Percentiles rank a stretch among this genome's conserved stretches.
Evolutionary conservation across 2,797 vertebrate genomes (phyloP).

Genomic region (Chanos chanos): DNA sequence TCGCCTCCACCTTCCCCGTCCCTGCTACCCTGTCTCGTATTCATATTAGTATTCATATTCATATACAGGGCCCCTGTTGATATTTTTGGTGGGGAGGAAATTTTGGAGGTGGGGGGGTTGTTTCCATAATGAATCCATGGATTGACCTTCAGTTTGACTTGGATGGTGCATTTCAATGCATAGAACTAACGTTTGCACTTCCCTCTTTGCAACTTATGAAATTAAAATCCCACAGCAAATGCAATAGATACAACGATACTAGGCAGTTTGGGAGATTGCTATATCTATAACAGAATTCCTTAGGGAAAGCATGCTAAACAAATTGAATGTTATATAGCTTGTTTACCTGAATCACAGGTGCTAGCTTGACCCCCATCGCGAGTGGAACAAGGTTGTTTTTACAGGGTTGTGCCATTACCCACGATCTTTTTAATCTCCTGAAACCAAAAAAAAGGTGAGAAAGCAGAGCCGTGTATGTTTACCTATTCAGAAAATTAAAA

Average conservation of each 20-base stretch:
- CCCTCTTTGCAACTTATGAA: slow-evolving; percentile 23
- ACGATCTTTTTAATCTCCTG: neutral
- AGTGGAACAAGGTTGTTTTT: too few species aligned
- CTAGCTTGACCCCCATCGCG: too few species aligned
- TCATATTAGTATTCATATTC: too few species aligned
- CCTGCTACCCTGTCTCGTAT: slow-evolving; percentile 33
- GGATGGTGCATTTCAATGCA: neutral
- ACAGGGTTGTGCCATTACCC: too few species aligned
- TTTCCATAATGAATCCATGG: slow-evolving; percentile 54
- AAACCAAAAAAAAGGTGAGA: too few species aligned
- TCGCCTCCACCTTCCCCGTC: neutral
- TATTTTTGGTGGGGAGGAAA: slow-evolving; percentile 14
- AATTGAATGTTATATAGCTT: too few species aligned
- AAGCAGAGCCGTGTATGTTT: neutral
- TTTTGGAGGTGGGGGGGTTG: slow-evolving; percentile 9
- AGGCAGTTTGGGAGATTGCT: slow-evolving; percentile 25
- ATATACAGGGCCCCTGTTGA: slow-evolving; percentile 27
- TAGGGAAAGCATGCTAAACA: neutral
- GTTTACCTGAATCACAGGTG: too few species aligned
- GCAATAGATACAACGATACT: slow-evolving; percentile 6
- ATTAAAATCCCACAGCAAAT: slow-evolving; percentile 23
- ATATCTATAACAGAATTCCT: neutral
- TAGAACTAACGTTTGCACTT: neutral
- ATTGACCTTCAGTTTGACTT: slow-evolving; percentile 45
- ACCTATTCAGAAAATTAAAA: neutral